These are phyloP conservation scores for Macrotrachela quadricornifera DNA, from an alignment of 1,140 invertebrate genomes.

Conservation along the genomic window DNA sequence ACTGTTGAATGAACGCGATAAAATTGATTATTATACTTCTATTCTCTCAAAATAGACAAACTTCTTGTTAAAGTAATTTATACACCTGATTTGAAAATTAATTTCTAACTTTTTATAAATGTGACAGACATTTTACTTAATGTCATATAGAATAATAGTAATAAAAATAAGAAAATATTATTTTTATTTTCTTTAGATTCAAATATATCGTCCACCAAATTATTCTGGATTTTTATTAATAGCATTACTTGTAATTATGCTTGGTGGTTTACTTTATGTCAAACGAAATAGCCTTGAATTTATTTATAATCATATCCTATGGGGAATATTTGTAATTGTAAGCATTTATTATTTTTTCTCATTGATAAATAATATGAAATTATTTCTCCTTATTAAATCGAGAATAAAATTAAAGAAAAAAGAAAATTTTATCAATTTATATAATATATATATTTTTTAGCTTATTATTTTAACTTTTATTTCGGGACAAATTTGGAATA, in stretches of 20 bases:
- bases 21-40: too few relatives aligned
- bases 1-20: too few relatives aligned
- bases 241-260: conserved; percentile 56
- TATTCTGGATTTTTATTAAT: conserved; percentile 82
- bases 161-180: too few relatives aligned
- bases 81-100: too few relatives aligned
- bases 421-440: neutral
- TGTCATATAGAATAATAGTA: too few relatives aligned
- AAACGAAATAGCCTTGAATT: conserved; percentile 89
- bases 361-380: too few relatives aligned
- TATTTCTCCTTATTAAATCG: neutral
- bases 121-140: too few relatives aligned
- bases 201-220: conserved; percentile 84
- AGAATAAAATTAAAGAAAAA: too few relatives aligned
- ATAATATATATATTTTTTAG: too few relatives aligned
- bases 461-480: conserved; percentile 92
- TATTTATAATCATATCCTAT: conserved; percentile 83
- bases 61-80: too few relatives aligned
- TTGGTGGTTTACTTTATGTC: conserved; percentile 74
- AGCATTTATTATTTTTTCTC: conserved; percentile 13
- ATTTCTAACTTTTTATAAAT: too few relatives aligned
- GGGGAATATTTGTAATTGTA: conserved; percentile 67
- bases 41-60: too few relatives aligned
- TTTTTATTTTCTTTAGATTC: conserved; percentile 40
- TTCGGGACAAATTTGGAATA: conserved; percentile 99